Evolutionary conservation across 2,113 vertebrate genomes (phyloP).

Genomic region (Takifugu flavidus): DNA sequence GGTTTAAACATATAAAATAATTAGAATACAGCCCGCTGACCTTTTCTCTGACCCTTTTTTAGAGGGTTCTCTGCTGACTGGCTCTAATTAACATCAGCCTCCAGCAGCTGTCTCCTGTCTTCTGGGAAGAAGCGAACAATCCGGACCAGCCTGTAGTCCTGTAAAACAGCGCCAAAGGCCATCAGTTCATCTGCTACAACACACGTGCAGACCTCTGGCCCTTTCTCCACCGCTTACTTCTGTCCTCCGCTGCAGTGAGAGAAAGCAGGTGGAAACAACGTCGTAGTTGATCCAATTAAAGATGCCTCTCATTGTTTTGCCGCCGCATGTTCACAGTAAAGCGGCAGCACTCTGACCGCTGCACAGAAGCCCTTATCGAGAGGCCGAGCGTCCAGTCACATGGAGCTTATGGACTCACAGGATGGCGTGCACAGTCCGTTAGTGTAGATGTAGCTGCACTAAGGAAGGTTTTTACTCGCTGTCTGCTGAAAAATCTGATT

Average conservation of each 20-base stretch:
- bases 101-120: conserved; percentile 65
- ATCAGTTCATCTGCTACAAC: conserved; percentile 60
- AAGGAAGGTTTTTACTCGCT: no score
- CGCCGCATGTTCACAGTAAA: neutral
- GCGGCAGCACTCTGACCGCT: neutral
- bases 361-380: neutral
- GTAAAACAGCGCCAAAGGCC: conserved; percentile 71
- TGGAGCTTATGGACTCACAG: no score
- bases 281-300: neutral
- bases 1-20: conserved; percentile 62
- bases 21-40: conserved; percentile 68
- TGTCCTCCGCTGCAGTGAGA: no score
- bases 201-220: neutral
- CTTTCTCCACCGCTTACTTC: conserved; percentile 1
- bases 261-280: no score
- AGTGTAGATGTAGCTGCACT: no score
- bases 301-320: neutral
- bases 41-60: conserved; percentile 67
- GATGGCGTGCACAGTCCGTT: no score
- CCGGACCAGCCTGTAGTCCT: conserved; percentile 42
- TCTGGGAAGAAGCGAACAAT: conserved; percentile 62
- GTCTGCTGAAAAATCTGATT: no score
- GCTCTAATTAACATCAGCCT: conserved; percentile 75
- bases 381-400: no score
- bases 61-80: conserved; percentile 64